Evolutionary conservation across 2,888 invertebrate genomes (phyloP), one percentile per base, ranked within the genome.

Genomic region (Druceiella hillmani): DNA sequence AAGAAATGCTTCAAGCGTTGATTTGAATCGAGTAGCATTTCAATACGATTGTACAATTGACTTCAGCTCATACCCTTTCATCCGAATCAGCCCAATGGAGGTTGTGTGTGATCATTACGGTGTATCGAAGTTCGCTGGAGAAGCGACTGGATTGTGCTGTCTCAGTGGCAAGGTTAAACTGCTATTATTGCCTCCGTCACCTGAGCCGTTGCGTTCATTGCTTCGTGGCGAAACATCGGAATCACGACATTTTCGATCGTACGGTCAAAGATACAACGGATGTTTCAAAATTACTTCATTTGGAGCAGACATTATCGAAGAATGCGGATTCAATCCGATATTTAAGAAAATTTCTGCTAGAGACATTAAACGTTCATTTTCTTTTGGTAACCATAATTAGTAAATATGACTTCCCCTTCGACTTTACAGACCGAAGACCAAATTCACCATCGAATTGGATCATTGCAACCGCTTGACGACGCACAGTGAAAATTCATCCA

Each of bases 401-500:
- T 31, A 14, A 31, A 13, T 14, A 9, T 31, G 31, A 31, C 25
- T 33, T 33, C 32, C 13, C 31, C 14, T 12, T 39, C 35, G 34
- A 38, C 35, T 20, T 32, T 37, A 20, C 6, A 37, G 27, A 45
- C 40, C 17, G 39, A 43, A 40, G 40, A 46, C 10, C 42, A 49
- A 38, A 40, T 49, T 30, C 40, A 48, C 38, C 39, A 50, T 38
- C 34, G 31, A 25, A 33, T 37, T 40, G 44, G 39, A 25, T 43
- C 45, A 36, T 36, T 49, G 33, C 36, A 44, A 34, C 45, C 45
- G 34, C 33, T 44, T 11, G 14, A 36, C 26, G 44, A 46, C 43
- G 24, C 33, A 33, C 33, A 40, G 13, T 38, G 43, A 32, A 43
- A 44, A 40, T 48, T 50, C 33, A 34, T 50, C 16, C 45, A 49